Evolutionary conservation across 2,113 vertebrate species (phyloP).

Genomic region (Nibea coibor): DNA sequence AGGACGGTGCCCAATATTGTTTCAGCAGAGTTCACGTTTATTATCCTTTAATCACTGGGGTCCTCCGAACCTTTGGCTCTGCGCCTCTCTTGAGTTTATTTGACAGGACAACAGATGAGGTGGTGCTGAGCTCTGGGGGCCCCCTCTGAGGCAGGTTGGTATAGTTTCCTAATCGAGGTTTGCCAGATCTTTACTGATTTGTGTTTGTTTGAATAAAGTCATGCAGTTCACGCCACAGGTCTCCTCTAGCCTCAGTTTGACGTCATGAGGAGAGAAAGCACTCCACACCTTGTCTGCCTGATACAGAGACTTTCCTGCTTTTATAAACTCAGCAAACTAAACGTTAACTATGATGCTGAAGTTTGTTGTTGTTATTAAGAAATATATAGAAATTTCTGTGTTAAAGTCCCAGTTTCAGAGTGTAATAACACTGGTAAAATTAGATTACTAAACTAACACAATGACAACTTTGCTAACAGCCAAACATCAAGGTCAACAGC

Average conservation of each 20-base stretch:
- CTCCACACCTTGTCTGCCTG: conserved; percentile 29
- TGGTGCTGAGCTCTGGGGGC: neutral
- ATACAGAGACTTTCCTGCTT: neutral
- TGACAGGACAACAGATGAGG: conserved; percentile 52
- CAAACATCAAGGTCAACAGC: too few relatives aligned
- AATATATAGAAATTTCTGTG: too few relatives aligned
- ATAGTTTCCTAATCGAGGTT: conserved; percentile 22
- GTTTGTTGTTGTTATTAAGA: neutral
- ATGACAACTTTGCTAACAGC: too few relatives aligned
- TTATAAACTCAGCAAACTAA: neutral
- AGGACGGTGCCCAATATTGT: conserved; percentile 39
- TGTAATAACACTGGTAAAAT: too few relatives aligned
- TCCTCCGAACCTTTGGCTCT: conserved; percentile 33
- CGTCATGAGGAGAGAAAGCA: conserved; percentile 21
- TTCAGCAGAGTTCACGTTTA: conserved; percentile 58
- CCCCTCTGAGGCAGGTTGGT: conserved; percentile 18
- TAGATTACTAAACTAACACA: too few relatives aligned
- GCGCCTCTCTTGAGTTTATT: conserved; percentile 33
- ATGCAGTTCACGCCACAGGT: conserved; percentile 4
- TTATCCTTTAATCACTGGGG: conserved; percentile 69
- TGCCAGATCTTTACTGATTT: conserved; percentile 57
- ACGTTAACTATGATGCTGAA: neutral
- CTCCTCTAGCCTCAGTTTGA: conserved; percentile 22
- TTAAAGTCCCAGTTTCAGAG: too few relatives aligned
- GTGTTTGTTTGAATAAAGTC: conserved; percentile 64